These are phyloP conservation scores for Onychorhynchus coronatus DNA, from an alignment of 2,113 vertebrate genomes.

Conservation along the genomic window DNA sequence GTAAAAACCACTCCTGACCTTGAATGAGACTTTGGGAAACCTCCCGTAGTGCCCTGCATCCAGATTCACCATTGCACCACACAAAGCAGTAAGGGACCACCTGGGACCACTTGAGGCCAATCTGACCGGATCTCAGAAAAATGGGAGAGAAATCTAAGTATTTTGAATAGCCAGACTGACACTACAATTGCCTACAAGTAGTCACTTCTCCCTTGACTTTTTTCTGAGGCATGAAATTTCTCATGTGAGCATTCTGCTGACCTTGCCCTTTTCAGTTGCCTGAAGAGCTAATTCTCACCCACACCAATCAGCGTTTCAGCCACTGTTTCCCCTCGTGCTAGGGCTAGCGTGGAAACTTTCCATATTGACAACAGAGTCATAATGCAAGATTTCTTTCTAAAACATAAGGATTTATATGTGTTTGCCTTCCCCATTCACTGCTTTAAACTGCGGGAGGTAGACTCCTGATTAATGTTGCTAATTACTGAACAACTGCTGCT, in stretches of 20 bases:
- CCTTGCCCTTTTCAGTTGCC: background rate
- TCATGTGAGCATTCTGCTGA: background rate
- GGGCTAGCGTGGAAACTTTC: background rate
- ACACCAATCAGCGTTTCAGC: background rate
- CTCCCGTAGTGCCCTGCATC: background rate
- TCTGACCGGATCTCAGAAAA: background rate
- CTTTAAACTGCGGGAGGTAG: background rate
- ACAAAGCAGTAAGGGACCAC: background rate
- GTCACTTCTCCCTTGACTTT: background rate
- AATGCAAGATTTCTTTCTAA: background rate
- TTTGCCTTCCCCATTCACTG: background rate
- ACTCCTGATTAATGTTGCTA: background rate
- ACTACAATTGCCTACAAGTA: background rate
- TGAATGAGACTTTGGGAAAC: background rate
- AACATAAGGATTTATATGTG: slow-evolving; percentile 14
- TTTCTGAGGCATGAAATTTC: background rate
- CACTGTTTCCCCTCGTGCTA: background rate
- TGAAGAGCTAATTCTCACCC: background rate
- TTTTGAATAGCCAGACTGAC: background rate
- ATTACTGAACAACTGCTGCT: background rate
- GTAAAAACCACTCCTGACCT: background rate
- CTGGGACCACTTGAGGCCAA: background rate
- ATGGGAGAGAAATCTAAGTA: background rate
- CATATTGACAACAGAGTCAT: background rate
- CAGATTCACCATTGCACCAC: background rate